These are phyloP conservation scores for Monopterus albus DNA, from an alignment of 2,113 vertebrate species.

Conservation along the genomic window DNA sequence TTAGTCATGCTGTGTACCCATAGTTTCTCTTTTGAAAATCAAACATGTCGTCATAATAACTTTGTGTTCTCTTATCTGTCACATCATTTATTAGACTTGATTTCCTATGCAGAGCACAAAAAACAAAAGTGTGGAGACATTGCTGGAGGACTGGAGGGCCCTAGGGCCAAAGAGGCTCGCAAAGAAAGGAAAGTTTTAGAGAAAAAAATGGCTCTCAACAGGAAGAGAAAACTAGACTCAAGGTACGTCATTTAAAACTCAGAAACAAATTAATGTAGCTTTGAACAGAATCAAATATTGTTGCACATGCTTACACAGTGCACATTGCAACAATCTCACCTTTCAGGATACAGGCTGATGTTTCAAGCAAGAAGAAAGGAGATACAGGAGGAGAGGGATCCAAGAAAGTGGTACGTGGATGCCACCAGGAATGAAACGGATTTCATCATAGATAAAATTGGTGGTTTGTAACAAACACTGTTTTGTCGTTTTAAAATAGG, in stretches of 20 bases:
- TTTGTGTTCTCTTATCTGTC: background rate
- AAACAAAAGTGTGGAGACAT: conserved; percentile 54
- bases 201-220: conserved; percentile 96
- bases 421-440: background rate
- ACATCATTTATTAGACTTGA: background rate
- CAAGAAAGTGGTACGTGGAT: conserved; percentile 83
- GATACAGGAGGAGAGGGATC: conserved; percentile 85
- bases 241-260: conserved; percentile 78
- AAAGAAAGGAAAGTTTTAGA: conserved; percentile 97
- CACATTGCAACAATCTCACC: background rate
- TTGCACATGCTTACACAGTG: background rate
- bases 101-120: conserved; percentile 61
- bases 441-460: background rate
- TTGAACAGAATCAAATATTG: background rate
- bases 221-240: conserved; percentile 92
- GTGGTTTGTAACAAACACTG: background rate
- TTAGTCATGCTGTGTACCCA: background rate
- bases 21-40: background rate
- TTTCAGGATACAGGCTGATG: conserved; percentile 79
- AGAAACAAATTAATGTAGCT: background rate
- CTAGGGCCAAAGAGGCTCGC: conserved; percentile 92
- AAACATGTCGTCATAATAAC: background rate
- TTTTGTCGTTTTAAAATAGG: conserved; percentile 74
- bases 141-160: conserved; percentile 59
- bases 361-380: conserved; percentile 83